Percentiles rank a stretch among this genome's conserved stretches.
Conservation (phyloP, 2,113 vertebrate species). For the Coturnix japonica region DNA sequence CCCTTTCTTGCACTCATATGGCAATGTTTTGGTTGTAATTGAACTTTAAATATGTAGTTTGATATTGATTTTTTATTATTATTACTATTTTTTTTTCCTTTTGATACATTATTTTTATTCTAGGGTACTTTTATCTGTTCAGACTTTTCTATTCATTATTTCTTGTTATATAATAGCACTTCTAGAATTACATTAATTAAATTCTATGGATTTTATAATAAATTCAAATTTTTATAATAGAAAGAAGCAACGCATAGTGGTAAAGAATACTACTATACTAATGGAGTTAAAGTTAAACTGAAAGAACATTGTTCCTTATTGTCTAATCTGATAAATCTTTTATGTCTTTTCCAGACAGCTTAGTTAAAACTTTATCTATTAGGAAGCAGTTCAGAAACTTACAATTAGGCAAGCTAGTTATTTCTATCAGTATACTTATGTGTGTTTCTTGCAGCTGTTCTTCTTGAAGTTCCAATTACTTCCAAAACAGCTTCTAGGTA, state of each 20-base stretch:
- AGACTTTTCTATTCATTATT: neutral
- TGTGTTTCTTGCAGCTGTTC: neutral
- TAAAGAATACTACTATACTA: neutral
- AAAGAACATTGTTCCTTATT: slow-evolving; percentile 12
- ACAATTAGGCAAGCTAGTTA: neutral
- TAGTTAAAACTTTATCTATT: slow-evolving; percentile 30
- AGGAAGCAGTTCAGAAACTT: slow-evolving; percentile 1
- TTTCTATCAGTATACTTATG: neutral
- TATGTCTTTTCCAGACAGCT: neutral
- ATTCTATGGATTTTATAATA: slow-evolving; percentile 21
- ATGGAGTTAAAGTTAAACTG: slow-evolving; percentile 22
- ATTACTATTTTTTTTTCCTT: neutral
- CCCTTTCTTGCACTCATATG: neutral
- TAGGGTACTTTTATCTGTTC: neutral
- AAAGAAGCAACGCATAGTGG: neutral
- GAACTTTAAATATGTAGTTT: neutral
- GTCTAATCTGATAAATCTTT: slow-evolving; percentile 43
- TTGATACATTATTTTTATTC: neutral
- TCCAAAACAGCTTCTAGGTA: neutral
- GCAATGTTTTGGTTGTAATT: neutral
- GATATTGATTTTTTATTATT: neutral
- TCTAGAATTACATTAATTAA: slow-evolving; percentile 1
- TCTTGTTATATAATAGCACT: neutral
- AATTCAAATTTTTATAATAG: slow-evolving; percentile 8
- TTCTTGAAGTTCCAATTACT: neutral